Evolutionary conservation across 2,113 vertebrate species (phyloP), one percentile per base, ranked within the genome.

Genomic region (Madoqua kirkii): DNA sequence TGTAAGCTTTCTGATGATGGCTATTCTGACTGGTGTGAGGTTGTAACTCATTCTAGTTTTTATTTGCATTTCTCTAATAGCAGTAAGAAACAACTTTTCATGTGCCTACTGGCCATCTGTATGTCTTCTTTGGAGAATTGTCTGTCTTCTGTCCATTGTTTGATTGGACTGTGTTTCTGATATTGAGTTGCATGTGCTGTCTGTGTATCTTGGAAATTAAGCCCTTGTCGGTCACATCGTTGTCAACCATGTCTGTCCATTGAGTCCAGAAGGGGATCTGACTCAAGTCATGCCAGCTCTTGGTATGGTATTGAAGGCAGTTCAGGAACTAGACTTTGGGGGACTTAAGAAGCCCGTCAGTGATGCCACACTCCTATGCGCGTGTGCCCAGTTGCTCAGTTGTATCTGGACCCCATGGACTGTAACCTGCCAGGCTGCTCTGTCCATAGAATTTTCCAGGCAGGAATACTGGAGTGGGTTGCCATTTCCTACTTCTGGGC

Each of bases 281-380:
- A 86, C 16, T 62, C 2, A 25, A 7, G 19, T 3, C 29, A 45
- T 12, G 13, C 19, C 21, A 8, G 9, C n/a, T 85, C 13, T 76
- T 45, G 23, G 29, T 45, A 52, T 59, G 5, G 0, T 64, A 36
- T 4, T 76, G 33, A 50, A 94, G 60, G 17, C 21, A 60, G 21
- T 55, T 54, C 81, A 48, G 43, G 19, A 89, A 50, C 78, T 16
- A 85, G 19, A 7, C 27, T 50, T 54, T 0, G 3, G 21, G 27
- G 40, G 17, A 48, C 13, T 6, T 59, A 10, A 78, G 40, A 84
- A 81, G 19, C 3, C 40, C 14, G 29, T 36, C 21, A 71, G 31
- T 0, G 5, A 43, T n/a, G 43, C 11, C n/a, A 21, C 2, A 21
- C 14, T 33, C 27, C 25, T 29, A 15, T 27, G 40, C 0, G 3